These are phyloP conservation scores for Protobothrops flavoviridis DNA, from an alignment of 2,113 vertebrate genomes.

Conservation along the genomic window DNA sequence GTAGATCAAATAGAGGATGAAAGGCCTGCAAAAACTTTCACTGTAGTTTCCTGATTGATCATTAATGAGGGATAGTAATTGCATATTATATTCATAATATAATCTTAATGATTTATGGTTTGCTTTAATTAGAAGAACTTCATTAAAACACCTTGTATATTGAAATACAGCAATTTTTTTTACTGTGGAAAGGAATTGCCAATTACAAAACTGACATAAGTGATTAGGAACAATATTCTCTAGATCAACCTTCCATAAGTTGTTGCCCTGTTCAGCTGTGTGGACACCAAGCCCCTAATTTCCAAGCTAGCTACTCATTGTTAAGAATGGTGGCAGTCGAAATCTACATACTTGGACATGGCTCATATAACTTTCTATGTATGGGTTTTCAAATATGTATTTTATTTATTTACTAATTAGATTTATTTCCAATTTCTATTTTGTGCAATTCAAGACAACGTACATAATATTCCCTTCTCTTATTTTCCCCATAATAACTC, in stretches of 20 bases:
- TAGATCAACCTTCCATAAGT: neutral
- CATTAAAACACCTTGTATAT: neutral
- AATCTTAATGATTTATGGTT: neutral
- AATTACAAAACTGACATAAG: conserved; percentile 16
- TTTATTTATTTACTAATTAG: neutral
- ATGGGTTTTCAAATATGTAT: neutral
- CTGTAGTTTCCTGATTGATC: neutral
- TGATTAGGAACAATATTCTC: conserved; percentile 16
- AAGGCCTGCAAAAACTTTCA: neutral
- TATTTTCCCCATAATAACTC: neutral
- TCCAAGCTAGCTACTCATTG: neutral
- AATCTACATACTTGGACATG: neutral
- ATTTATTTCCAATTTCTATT: neutral
- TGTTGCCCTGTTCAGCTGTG: neutral
- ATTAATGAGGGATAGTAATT: neutral
- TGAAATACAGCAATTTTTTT: conserved; percentile 7
- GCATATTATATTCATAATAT: conserved; percentile 11
- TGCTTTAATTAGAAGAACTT: neutral
- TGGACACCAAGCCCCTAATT: neutral
- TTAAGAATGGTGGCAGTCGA: neutral
- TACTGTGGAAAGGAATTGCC: neutral
- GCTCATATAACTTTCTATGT: neutral
- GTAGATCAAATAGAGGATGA: neutral
- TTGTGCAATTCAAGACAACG: neutral
- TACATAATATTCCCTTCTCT: neutral